phyloP scores from a whole-genome alignment of 2,797 vertebrate species.

The Masticophis lateralis region DNA sequence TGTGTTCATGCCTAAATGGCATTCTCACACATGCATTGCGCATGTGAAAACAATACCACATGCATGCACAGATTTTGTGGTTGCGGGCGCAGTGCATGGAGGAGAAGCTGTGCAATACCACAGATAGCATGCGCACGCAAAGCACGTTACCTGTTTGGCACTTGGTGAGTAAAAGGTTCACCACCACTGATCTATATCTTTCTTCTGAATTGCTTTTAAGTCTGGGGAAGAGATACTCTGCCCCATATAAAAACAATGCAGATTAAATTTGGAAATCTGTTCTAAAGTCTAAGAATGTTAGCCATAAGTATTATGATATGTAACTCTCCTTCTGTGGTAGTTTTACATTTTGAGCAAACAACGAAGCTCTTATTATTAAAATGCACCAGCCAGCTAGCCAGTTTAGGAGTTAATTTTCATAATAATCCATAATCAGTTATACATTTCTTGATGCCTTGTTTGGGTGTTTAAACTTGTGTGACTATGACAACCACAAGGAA shows the following conservation, averaged over 20 bases:
- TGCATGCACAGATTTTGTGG: no score
- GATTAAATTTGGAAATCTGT: not conserved
- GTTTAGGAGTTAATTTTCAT: conserved; percentile 31
- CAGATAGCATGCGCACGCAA: no score
- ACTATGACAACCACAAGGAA: conserved; percentile 64
- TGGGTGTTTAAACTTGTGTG: conserved; percentile 61
- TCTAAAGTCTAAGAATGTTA: not conserved
- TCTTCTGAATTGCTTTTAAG: not conserved
- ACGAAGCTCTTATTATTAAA: not conserved
- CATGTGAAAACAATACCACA: no score
- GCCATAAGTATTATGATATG: not conserved
- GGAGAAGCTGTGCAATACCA: no score
- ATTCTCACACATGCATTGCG: no score
- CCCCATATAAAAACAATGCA: not conserved
- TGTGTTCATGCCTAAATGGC: no score
- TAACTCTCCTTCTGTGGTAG: not conserved
- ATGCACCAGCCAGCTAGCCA: not conserved
- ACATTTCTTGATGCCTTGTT: conserved; percentile 62
- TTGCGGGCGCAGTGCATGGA: no score
- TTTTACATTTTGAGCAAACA: not conserved
- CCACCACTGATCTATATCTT: not conserved
- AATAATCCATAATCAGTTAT: conserved; percentile 45
- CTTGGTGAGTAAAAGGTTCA: no score
- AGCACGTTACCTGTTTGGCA: no score
- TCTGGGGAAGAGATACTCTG: not conserved